These are phyloP conservation scores for Argya squamiceps DNA, from an alignment of 2,797 vertebrate species.

Conservation along the genomic window DNA sequence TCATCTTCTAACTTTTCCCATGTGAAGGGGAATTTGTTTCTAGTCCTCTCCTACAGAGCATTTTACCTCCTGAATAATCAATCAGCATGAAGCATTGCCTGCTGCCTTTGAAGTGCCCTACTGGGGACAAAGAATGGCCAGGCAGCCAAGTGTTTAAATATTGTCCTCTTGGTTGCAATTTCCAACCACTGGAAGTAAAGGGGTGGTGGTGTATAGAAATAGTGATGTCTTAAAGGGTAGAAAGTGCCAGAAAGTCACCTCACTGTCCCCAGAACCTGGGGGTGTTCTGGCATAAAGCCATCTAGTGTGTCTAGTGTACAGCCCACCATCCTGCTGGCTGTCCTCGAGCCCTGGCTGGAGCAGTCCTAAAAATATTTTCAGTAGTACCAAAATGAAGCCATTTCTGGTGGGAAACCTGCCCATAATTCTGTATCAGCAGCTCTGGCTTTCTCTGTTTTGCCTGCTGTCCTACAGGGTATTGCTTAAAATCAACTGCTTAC, in stretches of 20 bases:
- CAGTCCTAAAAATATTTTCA: neutral
- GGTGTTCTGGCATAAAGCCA: neutral
- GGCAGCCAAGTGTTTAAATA: neutral
- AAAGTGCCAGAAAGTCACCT: neutral
- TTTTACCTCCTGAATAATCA: neutral
- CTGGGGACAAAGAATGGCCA: neutral
- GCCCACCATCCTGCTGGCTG: neutral
- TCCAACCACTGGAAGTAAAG: neutral
- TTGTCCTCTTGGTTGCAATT: neutral
- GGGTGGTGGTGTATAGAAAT: neutral
- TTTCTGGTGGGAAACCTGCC: neutral
- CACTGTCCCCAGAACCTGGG: neutral
- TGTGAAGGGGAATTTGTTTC: neutral
- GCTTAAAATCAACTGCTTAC: neutral
- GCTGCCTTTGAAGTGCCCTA: neutral
- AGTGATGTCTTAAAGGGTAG: accelerated
- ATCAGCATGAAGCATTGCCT: neutral
- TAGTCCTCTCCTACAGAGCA: neutral
- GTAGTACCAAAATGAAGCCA: neutral
- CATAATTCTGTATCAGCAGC: neutral
- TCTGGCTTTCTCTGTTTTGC: neutral
- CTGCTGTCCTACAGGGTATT: neutral
- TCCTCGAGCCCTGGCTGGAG: accelerated
- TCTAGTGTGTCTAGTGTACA: no score
- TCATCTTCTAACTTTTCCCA: neutral